Evolutionary conservation across 2,113 vertebrate genomes (phyloP), one percentile per base, ranked within the genome.

Genomic region (Delphinapterus leucas): DNA sequence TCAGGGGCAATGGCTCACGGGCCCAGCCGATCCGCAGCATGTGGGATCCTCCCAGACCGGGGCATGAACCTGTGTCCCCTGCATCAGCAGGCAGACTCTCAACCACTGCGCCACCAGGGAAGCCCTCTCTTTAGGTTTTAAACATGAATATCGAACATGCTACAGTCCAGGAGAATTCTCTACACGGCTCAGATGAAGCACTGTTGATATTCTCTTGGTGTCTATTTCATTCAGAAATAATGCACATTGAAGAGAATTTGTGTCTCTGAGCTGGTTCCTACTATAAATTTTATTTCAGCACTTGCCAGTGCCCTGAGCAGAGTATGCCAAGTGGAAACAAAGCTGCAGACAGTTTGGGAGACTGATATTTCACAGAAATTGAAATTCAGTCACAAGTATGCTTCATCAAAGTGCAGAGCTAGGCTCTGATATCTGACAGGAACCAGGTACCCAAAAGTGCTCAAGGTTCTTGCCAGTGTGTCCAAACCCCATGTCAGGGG

Each of bases 291-390:
- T 33, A 47, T 88, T 83, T 82, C 9, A 47, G 36, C 4, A 70
- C 33, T 74, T 77, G 23, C 21, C 49, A 77, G 47, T 31, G 17
- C 23, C 81, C 33, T 60, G 2, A 90, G 55, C 36, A 86, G 67
- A 83, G 26, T 25, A 77, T 88, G 70, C 21, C 70, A 90, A 90
- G 13, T 61, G 2, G 28, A 90, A 88, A 74, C 65, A 84, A 65
- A 31, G 33, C n/a, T 91, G 61, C 44, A 82, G 85, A 28, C 21
- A 36, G 5, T 73, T 55, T 38, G 20, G 20, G 41, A 92, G 92
- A 82, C 12, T 65, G 71, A 67, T 67, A 91, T 70, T 90, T 79
- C 18, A 90, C 76, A 95, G 77, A 91, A 90, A 97, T 26, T 68
- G 41, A 94, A 90, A 96, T 88, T 81, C 26, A 88, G 38, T 47